Evolutionary conservation across 2,888 invertebrate genomes (phyloP).

Genomic region (Chrysolina americana): DNA sequence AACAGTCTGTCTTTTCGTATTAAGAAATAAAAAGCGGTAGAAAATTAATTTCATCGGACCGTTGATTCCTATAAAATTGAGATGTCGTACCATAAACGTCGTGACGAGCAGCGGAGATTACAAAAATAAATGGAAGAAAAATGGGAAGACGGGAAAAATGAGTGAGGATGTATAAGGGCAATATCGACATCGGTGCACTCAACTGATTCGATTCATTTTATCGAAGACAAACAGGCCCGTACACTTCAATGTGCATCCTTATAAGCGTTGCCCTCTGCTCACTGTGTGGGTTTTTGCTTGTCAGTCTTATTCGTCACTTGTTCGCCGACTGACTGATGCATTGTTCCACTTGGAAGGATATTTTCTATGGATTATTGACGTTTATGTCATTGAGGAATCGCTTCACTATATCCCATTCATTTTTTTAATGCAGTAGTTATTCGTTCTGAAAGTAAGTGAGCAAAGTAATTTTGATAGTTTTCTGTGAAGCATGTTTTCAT

Average conservation of each 20-base stretch:
- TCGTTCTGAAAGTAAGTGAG: neutral
- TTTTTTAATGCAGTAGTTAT: neutral
- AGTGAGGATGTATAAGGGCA: slow-evolving; percentile 33
- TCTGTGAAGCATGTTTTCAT: too few relatives aligned
- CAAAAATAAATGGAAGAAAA: slow-evolving; percentile 43
- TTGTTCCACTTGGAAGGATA: neutral
- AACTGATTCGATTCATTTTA: slow-evolving; percentile 55
- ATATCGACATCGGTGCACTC: slow-evolving; percentile 46
- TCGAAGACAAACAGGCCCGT: slow-evolving; percentile 57
- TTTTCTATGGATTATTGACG: neutral
- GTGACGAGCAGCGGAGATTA: slow-evolving; percentile 37
- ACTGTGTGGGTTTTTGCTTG: neutral
- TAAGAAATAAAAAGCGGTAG: slow-evolving; percentile 33
- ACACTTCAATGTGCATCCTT: slow-evolving; percentile 34
- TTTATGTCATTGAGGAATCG: neutral
- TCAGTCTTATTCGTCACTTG: neutral
- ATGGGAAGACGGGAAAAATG: slow-evolving; percentile 17
- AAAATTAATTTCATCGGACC: slow-evolving; percentile 39
- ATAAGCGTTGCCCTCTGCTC: slow-evolving; percentile 34
- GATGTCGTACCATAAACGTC: slow-evolving; percentile 39
- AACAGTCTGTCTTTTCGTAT: slow-evolving; percentile 18
- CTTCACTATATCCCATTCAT: neutral
- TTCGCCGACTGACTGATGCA: neutral
- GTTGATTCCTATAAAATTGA: slow-evolving; percentile 41
- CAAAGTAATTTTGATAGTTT: too few relatives aligned